Percentiles rank a stretch among this genome's conserved stretches.
Evolutionary conservation across 2,797 vertebrate species (phyloP).

Genomic region (Eulemur coronatus): DNA sequence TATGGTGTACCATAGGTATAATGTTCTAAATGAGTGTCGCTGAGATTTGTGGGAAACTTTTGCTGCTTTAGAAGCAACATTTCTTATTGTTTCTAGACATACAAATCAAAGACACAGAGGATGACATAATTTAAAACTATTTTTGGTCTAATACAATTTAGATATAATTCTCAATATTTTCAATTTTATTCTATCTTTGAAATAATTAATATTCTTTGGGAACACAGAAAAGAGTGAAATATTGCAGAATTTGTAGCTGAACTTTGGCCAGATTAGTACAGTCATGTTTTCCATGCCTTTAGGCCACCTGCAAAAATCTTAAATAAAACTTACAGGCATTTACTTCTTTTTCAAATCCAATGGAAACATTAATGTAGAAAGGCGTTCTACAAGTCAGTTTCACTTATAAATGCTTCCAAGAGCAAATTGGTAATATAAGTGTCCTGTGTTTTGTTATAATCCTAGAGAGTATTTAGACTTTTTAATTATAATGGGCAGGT

Average conservation of each 20-base stretch:
- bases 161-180: not conserved
- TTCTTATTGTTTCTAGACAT: not conserved
- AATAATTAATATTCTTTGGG: not conserved
- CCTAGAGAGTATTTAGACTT: not conserved
- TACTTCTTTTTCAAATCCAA: not conserved
- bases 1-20: not conserved
- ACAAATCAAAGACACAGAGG: not conserved
- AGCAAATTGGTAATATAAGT: not conserved
- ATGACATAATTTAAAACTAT: not conserved
- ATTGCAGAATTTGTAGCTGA: not conserved
- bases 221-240: not conserved
- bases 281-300: not conserved
- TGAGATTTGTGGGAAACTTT: not conserved
- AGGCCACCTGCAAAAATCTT: not conserved
- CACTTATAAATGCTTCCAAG: not conserved
- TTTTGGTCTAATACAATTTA: not conserved
- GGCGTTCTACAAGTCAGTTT: not conserved
- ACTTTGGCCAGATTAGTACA: not conserved
- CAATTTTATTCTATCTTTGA: not conserved
- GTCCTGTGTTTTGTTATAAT: not conserved
- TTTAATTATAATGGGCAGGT: not conserved
- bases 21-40: not conserved
- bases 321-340: not conserved
- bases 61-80: not conserved
- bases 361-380: not conserved